Base-by-base conservation (phyloP, 1,140 invertebrate species). In the Ericerus pela region DNA sequence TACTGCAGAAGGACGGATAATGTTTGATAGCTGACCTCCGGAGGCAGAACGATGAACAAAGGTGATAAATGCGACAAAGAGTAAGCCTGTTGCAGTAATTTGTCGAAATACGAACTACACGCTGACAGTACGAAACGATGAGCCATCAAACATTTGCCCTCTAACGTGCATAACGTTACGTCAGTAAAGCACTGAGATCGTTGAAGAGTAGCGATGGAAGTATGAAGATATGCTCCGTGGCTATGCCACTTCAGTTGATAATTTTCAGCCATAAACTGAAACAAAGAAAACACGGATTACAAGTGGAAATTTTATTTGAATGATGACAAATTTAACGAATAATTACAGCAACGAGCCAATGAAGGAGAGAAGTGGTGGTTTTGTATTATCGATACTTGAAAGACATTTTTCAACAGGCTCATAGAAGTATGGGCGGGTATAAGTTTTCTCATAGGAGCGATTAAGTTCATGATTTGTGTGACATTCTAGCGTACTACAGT, bases 231-330 rank as follows among this genome's bases (percentile, higher is more conserved):
- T 22, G 78, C 76, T 61, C 79, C 78, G 69, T 86, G 85, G 55
- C 84, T 86, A 67, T 85, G 83, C 85, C 85, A 88, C 75, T 88
- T 87, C 16, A 88, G 72, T 69, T 87, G 84, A 68, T 88, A 88
- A 62, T 85, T 88, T 66, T 87, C 84, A 60, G 79, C 61, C 18
- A 63, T 51, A 12, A 60, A 59, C 27, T 47, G 41, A 24, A 47
- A 47, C 18, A 18, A 47, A 22, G 26, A 20, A 22, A 47, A 47
- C 8, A 8, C 8, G 30, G 8, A 33, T 8, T 33, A n/a, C n/a
- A n/a, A n/a, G n/a, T n/a, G n/a, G n/a, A n/a, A n/a, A n/a, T n/a
- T n/a, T n/a, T n/a, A n/a, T n/a, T n/a, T n/a, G n/a, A n/a, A n/a
- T n/a, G n/a, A n/a, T n/a, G n/a, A n/a, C n/a, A n/a, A n/a, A n/a